Percentiles rank a stretch among this genome's conserved stretches.
Evolutionary conservation across 2,113 vertebrate species (phyloP).

Genomic region (Actenoides lindsayi): DNA sequence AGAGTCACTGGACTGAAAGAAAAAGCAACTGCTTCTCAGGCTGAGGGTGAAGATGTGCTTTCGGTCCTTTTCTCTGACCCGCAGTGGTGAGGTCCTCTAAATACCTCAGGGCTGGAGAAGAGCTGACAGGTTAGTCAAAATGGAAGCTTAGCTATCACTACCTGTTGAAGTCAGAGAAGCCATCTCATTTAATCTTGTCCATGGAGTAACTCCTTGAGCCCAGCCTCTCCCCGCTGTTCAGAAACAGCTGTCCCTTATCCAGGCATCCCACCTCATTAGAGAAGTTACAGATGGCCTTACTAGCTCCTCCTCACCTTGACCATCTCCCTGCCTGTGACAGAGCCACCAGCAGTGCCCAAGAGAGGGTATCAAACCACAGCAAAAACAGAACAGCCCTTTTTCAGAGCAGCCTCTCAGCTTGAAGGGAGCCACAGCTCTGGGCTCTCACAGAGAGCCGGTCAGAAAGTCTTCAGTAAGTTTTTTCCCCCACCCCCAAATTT

Average conservation of each 20-base stretch:
- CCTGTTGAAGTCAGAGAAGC: neutral
- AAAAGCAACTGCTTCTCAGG: neutral
- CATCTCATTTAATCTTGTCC: neutral
- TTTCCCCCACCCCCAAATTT: fast-evolving
- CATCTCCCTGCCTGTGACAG: neutral
- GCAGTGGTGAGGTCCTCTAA: neutral
- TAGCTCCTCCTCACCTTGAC: neutral
- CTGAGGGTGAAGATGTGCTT: neutral
- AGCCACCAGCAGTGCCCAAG: neutral
- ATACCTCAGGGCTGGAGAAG: neutral
- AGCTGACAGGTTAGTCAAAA: neutral
- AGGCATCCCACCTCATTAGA: neutral
- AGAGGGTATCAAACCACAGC: neutral
- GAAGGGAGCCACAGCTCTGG: neutral
- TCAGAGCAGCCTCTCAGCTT: neutral
- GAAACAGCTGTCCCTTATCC: neutral
- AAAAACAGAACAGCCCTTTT: neutral
- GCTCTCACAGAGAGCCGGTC: neutral
- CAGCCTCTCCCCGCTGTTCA: neutral
- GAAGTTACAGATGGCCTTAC: neutral
- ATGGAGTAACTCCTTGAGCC: neutral
- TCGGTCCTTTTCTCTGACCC: neutral
- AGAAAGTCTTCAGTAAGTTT: fast-evolving
- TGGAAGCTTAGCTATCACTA: neutral
- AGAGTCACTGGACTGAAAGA: neutral